These are phyloP conservation scores for Ancistrus triradiatus DNA, from an alignment of 2,113 vertebrate species.

Conservation along the genomic window DNA sequence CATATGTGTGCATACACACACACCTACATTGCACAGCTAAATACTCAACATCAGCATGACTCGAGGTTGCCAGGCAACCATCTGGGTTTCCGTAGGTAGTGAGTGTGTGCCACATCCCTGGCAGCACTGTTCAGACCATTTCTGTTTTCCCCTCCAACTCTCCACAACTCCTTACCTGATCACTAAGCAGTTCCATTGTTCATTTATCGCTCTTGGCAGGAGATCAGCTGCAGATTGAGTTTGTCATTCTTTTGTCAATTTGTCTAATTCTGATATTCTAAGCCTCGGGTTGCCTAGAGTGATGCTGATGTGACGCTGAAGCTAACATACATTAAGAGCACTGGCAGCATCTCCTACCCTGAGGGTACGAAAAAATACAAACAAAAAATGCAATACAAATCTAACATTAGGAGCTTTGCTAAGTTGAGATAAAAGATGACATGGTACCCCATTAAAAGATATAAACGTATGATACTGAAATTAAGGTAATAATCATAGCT, in stretches of 20 bases:
- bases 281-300: no score
- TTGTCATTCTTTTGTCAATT: background rate
- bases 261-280: constrained; percentile 3
- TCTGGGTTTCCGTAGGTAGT: constrained; percentile 21
- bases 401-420: no score
- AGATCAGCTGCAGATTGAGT: background rate
- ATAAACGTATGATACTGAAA: no score
- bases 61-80: constrained; percentile 44
- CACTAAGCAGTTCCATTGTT: background rate
- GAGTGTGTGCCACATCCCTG: constrained; percentile 17
- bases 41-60: constrained; percentile 37
- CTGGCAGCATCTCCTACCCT: no score
- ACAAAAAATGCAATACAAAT: no score
- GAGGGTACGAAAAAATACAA: no score
- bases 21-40: constrained; percentile 18
- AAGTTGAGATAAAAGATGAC: no score
- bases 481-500: no score
- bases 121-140: constrained; percentile 14
- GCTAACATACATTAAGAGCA: no score
- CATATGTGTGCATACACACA: constrained; percentile 19
- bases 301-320: no score
- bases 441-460: no score
- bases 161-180: background rate
- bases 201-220: constrained; percentile 1
- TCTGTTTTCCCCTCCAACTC: background rate